Evolutionary conservation across 2,888 invertebrate genomes (phyloP).

Genomic region (Tetranychus truncatus): DNA sequence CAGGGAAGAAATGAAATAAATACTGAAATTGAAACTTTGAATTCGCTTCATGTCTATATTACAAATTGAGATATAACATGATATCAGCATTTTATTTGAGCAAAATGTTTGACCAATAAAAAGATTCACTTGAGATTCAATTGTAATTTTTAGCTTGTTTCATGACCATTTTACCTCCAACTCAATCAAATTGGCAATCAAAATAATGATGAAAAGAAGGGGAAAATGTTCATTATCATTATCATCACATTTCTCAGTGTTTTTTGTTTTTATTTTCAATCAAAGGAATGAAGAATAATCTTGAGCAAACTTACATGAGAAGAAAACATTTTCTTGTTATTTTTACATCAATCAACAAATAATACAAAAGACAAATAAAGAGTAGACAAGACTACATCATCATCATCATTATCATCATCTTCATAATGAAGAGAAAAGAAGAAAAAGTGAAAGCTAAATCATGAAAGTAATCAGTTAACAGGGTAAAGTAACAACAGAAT

Average conservation of each 20-base stretch:
- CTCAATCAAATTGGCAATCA: not conserved
- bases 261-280: not conserved
- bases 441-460: not conserved
- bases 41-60: not conserved
- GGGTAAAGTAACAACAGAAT: not conserved
- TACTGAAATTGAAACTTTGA: not conserved
- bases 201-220: not conserved
- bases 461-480: not conserved
- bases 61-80: no score
- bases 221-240: not conserved
- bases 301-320: not conserved
- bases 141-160: not conserved
- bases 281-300: not conserved
- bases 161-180: not conserved
- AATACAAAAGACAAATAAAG: not conserved
- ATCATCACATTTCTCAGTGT: not conserved
- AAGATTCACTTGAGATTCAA: not conserved
- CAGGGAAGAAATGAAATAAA: no score
- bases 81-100: no score
- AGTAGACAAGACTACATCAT: not conserved
- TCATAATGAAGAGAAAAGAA: not conserved
- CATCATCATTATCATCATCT: no score
- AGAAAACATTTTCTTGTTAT: not conserved
- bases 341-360: not conserved
- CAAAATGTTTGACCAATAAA: no score